A percentile compares a stretch with the other conserved stretches of the same genome.
Evolutionary conservation across 92 coral and sea anemone genomes (phyloP).

Genomic region (Epizoanthus scotinus): DNA sequence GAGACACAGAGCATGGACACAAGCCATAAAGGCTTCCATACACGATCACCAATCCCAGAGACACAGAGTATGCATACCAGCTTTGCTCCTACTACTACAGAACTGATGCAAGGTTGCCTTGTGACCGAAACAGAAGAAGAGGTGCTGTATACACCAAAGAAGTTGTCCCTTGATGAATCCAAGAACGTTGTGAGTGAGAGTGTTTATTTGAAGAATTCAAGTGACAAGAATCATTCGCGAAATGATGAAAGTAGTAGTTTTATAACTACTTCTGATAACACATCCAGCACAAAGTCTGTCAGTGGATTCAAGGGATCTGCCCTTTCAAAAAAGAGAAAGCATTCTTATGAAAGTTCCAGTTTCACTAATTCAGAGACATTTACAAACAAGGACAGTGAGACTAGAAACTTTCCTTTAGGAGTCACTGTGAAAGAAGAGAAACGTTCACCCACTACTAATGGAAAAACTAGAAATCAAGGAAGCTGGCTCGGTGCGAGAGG

Average conservation of each 20-base stretch:
- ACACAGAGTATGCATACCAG: not conserved
- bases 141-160: not conserved
- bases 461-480: not conserved
- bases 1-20: slow-evolving; percentile 16
- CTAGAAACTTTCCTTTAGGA: not conserved
- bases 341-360: not conserved
- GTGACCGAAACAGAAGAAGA: slow-evolving; percentile 32
- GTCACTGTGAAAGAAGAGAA: slow-evolving; percentile 27
- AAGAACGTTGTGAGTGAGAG: not conserved
- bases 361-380: not conserved
- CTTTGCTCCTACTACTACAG: not conserved
- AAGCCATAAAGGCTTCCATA: not conserved
- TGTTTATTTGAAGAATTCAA: not conserved
- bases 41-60: slow-evolving; percentile 3
- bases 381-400: not conserved
- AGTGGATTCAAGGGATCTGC: too few relatives aligned
- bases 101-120: not conserved
- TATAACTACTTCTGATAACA: not conserved
- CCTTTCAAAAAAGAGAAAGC: too few relatives aligned
- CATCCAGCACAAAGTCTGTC: not conserved
- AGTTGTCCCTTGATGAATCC: not conserved
- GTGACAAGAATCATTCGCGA: not conserved
- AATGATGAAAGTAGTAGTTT: not conserved
- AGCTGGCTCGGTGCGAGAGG: slow-evolving; percentile 18
- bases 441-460: not conserved